Conservation (phyloP, 2,797 vertebrate genomes). For the Brachymystax lenok region DNA sequence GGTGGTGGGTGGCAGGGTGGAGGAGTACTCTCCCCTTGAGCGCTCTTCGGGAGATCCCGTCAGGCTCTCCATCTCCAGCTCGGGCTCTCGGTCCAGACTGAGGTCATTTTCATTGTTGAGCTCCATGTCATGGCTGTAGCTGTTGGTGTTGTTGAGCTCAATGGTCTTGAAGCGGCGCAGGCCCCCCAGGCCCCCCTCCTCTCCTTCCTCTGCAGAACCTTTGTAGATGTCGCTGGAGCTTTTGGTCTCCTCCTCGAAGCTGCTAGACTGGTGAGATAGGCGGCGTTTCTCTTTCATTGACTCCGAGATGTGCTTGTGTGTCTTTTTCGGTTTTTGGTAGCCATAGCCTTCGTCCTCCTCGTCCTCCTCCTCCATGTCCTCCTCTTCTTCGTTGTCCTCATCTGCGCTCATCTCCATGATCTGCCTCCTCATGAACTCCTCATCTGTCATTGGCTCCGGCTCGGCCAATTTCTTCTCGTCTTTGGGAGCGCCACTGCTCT, state of each 20-base stretch:
- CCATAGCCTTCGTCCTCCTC: constrained; percentile 81
- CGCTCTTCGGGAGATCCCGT: constrained; percentile 96
- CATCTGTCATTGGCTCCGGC: constrained; percentile 85
- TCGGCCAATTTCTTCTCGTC: constrained; percentile 80
- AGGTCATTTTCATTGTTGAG: constrained; percentile 85
- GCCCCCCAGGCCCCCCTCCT: constrained; percentile 88
- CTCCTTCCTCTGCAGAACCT: constrained; percentile 76
- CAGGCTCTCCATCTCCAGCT: constrained; percentile 98
- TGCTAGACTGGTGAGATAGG: constrained; percentile 84
- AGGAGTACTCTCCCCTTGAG: constrained; percentile 94
- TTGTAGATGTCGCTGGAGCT: constrained; percentile 78
- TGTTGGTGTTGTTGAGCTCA: constrained; percentile 93
- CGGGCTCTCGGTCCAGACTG: constrained; percentile 90
- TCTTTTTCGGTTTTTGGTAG: constrained; percentile 80
- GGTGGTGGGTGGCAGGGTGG: constrained; percentile 92
- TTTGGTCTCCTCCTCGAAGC: constrained; percentile 89
- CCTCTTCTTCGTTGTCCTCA: constrained; percentile 81
- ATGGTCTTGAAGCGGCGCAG: constrained; percentile 97
- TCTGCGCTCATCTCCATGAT: constrained; percentile 99
- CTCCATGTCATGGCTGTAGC: constrained; percentile 89
- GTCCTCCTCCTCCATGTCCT: constrained; percentile 67
- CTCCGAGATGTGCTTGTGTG: constrained; percentile 82
- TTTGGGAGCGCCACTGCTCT: constrained; percentile 83
- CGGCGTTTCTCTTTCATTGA: constrained; percentile 88
- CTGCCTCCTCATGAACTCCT: constrained; percentile 97